These are phyloP conservation scores for Xenentodon cancila DNA, from an alignment of 2,797 vertebrate species.

Conservation along the genomic window DNA sequence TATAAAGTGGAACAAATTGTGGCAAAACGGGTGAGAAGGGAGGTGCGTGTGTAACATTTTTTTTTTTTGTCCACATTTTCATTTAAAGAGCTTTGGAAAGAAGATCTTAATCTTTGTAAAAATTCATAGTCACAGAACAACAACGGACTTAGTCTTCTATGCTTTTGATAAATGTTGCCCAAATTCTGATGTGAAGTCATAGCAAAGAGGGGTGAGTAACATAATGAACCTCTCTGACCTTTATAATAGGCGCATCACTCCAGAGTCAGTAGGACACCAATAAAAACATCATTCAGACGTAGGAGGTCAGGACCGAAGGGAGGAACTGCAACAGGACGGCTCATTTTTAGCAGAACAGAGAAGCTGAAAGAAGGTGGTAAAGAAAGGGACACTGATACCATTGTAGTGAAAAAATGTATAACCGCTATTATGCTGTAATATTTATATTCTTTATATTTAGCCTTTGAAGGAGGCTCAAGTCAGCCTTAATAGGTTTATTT, in stretches of 20 bases:
- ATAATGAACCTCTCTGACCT: constrained; percentile 68
- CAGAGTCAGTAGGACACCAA: constrained; percentile 71
- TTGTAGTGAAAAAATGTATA: background rate
- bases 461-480: too few relatives aligned
- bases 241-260: constrained; percentile 72
- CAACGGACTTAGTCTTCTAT: constrained; percentile 13
- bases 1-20: constrained; percentile 62
- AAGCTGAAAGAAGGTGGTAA: background rate
- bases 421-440: background rate
- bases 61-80: constrained; percentile 1
- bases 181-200: constrained; percentile 28
- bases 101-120: constrained; percentile 25
- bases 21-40: constrained; percentile 7
- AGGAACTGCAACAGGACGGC: constrained; percentile 30
- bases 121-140: constrained; percentile 16
- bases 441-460: background rate
- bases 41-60: constrained; percentile 18
- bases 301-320: constrained; percentile 55
- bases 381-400: constrained; percentile 1
- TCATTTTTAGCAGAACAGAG: constrained; percentile 34
- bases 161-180: constrained; percentile 23
- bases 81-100: constrained; percentile 8
- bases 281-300: constrained; percentile 74
- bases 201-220: constrained; percentile 9
- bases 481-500: too few relatives aligned